Base-by-base conservation (phyloP, 1,140 invertebrate genomes). In the Parasteatoda tepidariorum region DNA sequence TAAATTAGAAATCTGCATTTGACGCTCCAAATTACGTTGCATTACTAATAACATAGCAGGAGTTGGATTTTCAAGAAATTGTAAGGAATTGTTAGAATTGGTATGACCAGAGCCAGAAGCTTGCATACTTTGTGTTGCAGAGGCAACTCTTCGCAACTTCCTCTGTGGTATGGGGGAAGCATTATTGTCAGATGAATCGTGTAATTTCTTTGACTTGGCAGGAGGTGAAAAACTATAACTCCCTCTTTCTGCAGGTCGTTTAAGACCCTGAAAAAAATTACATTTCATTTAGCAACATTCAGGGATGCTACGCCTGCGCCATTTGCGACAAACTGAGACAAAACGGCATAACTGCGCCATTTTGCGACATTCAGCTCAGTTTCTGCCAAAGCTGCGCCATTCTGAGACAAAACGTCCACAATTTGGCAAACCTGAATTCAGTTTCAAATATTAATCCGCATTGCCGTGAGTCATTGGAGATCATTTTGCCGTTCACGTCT, bases 41-140 rank as follows among this genome's bases (percentile, higher is more conserved):
- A 91, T 86, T 30, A 91, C 88, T n/a, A 88, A 86, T 9, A 91
- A 84, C 91, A 91, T 91, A 0, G 90, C 91, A 30, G 91, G 90
- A 3, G 91, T 91, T 13, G 90, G 91, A 88, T 88, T 28, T 88
- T 84, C 87, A 57, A 76, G 57, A 62, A 82, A 54, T 68, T n/a
- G 30, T 22, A 41, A 68, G 34, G 48, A 22, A 61, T 38, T 70
- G 15, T 66, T 28, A 38, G 22, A n/a, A 70, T 59, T 71, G 13
- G 55, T 70, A 70, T 82, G 78, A 57, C 68, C 78, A n/a, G 38
- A 31, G 38, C 64, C 26, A 30, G 66, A 61, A 9, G 78, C 68
- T 18, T 82, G 78, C 78, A 82, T 82, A 61, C 54, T 70, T 22
- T 82, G 78, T 48, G 78, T 82, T 70, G 78, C 78, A 4, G 78